Base-by-base conservation (phyloP, 2,797 vertebrate genomes). In the Gadopsis bispinosus region DNA sequence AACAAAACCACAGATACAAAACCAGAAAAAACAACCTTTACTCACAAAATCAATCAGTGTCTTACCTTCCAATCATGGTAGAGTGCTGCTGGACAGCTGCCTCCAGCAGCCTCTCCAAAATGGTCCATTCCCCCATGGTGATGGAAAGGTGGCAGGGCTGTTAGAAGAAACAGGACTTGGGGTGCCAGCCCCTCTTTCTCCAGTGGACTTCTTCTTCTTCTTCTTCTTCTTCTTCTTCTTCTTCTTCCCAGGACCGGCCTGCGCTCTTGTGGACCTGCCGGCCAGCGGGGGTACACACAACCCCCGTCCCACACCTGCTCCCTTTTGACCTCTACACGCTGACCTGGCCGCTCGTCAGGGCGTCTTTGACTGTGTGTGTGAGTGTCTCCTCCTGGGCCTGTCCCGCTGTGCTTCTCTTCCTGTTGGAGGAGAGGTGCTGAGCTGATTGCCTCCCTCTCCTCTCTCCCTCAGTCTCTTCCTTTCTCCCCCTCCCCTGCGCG, bases 41-140 rank as follows among this genome's bases (percentile, higher is more conserved):
- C 58, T 76, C 59, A 72, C 51, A 51, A 48, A 65, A 66, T 14
- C 5, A 0, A 67, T 53, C 50, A 20, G 60, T 5, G 54, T 41
- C 95, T 94, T 95, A 96, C 96, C 95, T 94, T 72, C 96, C 95
- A 29, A 97, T 97, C 96, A 97, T 97, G 81, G 96, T 97, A 58
- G 96, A 97, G 92, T 97, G 96, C 95, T 97, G 96, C 94, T 97
- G 96, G 83, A 97, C 96, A 65, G 96, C 96, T 55, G 96, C 96
- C 93, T 97, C 96, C 92, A 97, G 95, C 92, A 97, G 93, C 89
- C 96, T 93, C 95, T 97, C 96, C 91, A 97, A 75, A 81, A 97
- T 97, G 80, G 96, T 97, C 96, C 96, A 97, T 93, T 97, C 96
- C 22, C 96, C 96, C 96, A 96, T 96, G 91, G 81, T 82, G 89